These are phyloP conservation scores for Orthonyx spaldingii DNA, from an alignment of 2,113 vertebrate genomes.

Conservation along the genomic window DNA sequence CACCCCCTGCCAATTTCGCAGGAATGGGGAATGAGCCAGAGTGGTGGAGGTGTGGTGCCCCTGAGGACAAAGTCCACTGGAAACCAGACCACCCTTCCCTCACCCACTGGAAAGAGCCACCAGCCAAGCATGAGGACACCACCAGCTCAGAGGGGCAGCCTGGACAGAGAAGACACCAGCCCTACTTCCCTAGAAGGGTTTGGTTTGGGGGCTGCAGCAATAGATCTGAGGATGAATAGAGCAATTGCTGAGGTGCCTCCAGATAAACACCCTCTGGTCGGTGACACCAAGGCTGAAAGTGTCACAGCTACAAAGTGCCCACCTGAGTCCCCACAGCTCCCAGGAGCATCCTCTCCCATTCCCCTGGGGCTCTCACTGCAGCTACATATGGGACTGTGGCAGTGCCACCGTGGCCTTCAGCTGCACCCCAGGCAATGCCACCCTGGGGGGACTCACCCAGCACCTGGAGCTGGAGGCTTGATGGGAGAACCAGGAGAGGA, in stretches of 20 bases:
- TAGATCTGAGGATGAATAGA: neutral
- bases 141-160: neutral
- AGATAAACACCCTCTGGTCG: neutral
- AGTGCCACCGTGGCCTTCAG: neutral
- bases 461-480: neutral
- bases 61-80: neutral
- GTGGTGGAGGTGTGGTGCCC: neutral
- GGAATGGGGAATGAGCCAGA: accelerated
- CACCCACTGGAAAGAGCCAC: neutral
- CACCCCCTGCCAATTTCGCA: neutral
- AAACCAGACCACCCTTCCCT: neutral
- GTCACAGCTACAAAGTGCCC: neutral
- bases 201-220: neutral
- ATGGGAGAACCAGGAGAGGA: neutral
- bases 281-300: neutral
- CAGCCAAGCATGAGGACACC: accelerated
- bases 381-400: accelerated
- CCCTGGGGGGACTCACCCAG: neutral
- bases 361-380: neutral
- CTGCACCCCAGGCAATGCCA: neutral
- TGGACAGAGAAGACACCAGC: neutral
- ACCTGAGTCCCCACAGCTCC: neutral
- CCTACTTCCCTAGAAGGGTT: neutral
- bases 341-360: neutral
- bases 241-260: neutral